A percentile compares a stretch with the other conserved stretches of the same genome.
Evolutionary conservation across 2,888 invertebrate species (phyloP).

Genomic region (Drosophila paramelanica): DNA sequence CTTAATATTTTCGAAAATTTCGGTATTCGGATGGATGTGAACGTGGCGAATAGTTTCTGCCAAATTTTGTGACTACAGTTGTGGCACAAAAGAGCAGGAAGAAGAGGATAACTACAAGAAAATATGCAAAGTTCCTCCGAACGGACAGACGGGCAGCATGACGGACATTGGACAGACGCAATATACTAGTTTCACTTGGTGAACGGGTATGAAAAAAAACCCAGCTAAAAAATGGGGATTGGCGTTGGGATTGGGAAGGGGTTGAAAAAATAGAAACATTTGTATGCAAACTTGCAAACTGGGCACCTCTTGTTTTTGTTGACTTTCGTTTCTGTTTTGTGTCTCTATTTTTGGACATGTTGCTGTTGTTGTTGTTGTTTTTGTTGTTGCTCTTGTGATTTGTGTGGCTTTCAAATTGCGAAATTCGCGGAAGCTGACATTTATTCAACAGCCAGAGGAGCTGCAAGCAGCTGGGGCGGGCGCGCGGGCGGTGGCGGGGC

Average conservation of each 20-base stretch:
- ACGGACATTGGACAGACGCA: no score
- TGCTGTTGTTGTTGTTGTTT: constrained; percentile 29
- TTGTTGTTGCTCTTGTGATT: constrained; percentile 62
- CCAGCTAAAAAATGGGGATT: background rate
- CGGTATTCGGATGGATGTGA: no score
- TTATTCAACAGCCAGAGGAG: constrained; percentile 60
- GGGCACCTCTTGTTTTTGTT: constrained; percentile 55
- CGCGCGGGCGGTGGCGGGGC: background rate
- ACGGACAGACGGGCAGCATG: no score
- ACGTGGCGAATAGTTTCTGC: no score
- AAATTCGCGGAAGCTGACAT: constrained; percentile 79
- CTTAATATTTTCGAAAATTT: no score
- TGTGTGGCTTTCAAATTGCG: constrained; percentile 80
- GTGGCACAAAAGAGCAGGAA: no score
- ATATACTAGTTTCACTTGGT: no score
- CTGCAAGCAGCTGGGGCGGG: background rate
- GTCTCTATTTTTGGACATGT: constrained; percentile 18
- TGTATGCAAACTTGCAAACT: constrained; percentile 51
- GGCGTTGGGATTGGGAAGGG: background rate
- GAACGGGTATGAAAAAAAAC: background rate
- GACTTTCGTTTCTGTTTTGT: constrained; percentile 51
- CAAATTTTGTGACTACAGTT: no score
- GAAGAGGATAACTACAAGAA: no score
- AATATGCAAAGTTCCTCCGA: no score
- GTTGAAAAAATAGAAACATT: constrained; percentile 37